Evolutionary conservation across 1,140 invertebrate genomes (phyloP).

Genomic region (Drosophila subobscura): DNA sequence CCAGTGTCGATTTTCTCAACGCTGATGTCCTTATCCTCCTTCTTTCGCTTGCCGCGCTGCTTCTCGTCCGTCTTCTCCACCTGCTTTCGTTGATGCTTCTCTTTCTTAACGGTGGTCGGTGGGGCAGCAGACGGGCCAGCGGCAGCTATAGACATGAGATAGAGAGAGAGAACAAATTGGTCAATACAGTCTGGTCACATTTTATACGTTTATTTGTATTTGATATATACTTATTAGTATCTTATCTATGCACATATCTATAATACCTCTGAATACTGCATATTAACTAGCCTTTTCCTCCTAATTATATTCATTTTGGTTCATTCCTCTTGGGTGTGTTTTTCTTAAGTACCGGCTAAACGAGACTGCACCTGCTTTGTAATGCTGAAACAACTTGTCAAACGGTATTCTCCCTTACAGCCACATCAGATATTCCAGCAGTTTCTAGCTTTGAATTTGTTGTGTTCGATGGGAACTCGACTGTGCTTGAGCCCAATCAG

Average conservation of each 20-base stretch:
- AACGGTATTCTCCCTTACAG: too few relatives aligned
- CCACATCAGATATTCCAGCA: too few relatives aligned
- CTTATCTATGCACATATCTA: not conserved
- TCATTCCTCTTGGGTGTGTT: not conserved
- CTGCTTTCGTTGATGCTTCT: slow-evolving; percentile 81
- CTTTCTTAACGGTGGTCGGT: slow-evolving; percentile 70
- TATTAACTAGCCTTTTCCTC: not conserved
- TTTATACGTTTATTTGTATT: too few relatives aligned
- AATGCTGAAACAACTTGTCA: too few relatives aligned
- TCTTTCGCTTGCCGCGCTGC: slow-evolving; percentile 84
- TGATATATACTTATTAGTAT: not conserved
- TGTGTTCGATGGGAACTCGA: too few relatives aligned
- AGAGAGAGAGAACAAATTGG: slow-evolving; percentile 34
- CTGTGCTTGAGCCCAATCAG: too few relatives aligned
- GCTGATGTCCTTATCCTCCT: slow-evolving; percentile 84
- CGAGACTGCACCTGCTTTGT: too few relatives aligned
- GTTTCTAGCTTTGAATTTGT: too few relatives aligned
- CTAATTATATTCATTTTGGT: slow-evolving; percentile 2
- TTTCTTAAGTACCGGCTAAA: too few relatives aligned
- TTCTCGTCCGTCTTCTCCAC: slow-evolving; percentile 83
- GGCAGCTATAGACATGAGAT: slow-evolving; percentile 29
- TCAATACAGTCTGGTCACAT: not conserved
- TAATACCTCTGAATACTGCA: not conserved
- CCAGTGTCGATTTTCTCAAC: slow-evolving; percentile 84
- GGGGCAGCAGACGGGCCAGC: slow-evolving; percentile 5